These are phyloP conservation scores for Volucella bombylans DNA, from an alignment of 2,888 invertebrate genomes.

Conservation along the genomic window DNA sequence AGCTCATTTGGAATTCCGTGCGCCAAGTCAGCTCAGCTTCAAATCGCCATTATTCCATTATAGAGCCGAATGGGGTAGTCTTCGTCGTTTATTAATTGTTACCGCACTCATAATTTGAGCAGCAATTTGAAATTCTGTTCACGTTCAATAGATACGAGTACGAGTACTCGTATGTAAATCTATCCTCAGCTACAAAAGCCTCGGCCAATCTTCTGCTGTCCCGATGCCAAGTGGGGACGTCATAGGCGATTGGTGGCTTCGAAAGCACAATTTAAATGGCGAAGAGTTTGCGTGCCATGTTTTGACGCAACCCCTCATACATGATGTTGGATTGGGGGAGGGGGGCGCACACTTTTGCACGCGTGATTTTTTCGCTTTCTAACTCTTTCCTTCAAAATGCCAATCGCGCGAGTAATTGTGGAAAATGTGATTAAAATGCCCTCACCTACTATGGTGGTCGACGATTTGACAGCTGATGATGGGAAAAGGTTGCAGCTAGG, in stretches of 20 bases:
- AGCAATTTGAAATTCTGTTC: slow-evolving; percentile 59
- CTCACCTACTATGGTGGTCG: slow-evolving; percentile 67
- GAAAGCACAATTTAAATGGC: slow-evolving; percentile 48
- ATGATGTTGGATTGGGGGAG: background rate
- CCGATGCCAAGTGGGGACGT: background rate
- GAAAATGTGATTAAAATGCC: slow-evolving; percentile 72
- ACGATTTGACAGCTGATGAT: slow-evolving; percentile 70
- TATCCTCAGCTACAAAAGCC: slow-evolving; percentile 25
- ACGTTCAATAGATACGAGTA: slow-evolving; percentile 60
- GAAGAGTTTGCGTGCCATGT: slow-evolving; percentile 68
- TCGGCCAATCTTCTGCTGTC: slow-evolving; percentile 23
- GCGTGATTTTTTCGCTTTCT: slow-evolving; percentile 33
- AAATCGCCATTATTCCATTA: slow-evolving; percentile 62
- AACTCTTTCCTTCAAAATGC: slow-evolving; percentile 35
- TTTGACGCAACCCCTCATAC: slow-evolving; percentile 51
- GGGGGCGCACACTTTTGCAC: background rate
- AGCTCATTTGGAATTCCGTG: slow-evolving; percentile 57
- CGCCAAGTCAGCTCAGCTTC: slow-evolving; percentile 54
- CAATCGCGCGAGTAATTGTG: slow-evolving; percentile 60
- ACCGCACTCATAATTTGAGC: slow-evolving; percentile 67
- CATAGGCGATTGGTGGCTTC: slow-evolving; percentile 55
- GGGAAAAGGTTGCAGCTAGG: slow-evolving; percentile 61
- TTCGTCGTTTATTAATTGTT: slow-evolving; percentile 55
- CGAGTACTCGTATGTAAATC: slow-evolving; percentile 18
- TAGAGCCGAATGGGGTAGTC: slow-evolving; percentile 36